Evolutionary conservation across 2,888 invertebrate genomes (phyloP), one percentile per base, ranked within the genome.

Genomic region (Eledona agricola): DNA sequence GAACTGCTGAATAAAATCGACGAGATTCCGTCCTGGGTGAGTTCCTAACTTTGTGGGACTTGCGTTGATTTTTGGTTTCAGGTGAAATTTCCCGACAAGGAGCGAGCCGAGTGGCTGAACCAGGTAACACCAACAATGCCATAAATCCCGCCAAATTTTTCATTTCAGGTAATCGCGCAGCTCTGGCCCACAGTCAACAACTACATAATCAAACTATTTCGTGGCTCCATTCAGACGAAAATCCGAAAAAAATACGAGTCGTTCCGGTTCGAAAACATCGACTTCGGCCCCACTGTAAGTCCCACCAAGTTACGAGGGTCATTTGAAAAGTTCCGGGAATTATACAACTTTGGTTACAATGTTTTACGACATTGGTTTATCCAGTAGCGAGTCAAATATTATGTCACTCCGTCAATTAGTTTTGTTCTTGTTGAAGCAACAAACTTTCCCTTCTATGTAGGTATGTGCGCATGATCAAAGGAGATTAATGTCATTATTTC

Each of bases 71-170:
- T 45, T n/a, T 57, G 37, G n/a, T 60, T 65, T 45, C 40, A 69
- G 70, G 67, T 71, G 3, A 64, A 60, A 32, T 71, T 70, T 57
- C 71, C 71, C 10, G 71, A 71, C 55, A 60, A 67, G 45, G 71
- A 71, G 54, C 56, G 69, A 23, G 71, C 71, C 3, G 71, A 71
- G 53, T 71, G 71, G 71, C 46, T 71, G 19, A 71, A 71, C 40
- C 66, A 70, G 55, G 69, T 70, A 63, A 56, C 51, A 16, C 10
- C 7, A 31, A 6, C 13, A 29, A 4, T 9, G 23, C 17, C 1
- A n/a, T 1, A 25, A 40, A n/a, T 28, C 3, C 4, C 17, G 3
- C n/a, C 35, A 19, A 13, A 15, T 40, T 15, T 10, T 34, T n/a
- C n/a, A 13, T 46, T 37, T 15, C 15, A 26, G 69, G 66, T 71